Percentiles rank a stretch among this genome's conserved stretches.
These are phyloP conservation scores for Rhopalosiphum nymphaeae DNA, from an alignment of 2,888 invertebrate genomes.

Conservation along the genomic window DNA sequence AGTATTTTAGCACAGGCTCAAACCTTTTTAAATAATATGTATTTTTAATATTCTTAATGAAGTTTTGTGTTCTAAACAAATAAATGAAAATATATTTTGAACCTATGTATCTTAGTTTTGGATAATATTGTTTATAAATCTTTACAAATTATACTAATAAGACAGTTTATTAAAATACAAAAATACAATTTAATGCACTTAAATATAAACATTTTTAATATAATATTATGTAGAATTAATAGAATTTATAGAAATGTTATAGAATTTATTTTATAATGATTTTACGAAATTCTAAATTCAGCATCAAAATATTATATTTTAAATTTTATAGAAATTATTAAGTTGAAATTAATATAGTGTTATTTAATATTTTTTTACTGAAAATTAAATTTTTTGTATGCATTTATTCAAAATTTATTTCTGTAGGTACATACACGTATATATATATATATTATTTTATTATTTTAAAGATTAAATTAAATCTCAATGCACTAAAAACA, in stretches of 20 bases:
- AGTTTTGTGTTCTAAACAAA: not conserved
- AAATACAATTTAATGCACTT: not conserved
- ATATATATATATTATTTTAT: not conserved
- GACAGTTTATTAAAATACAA: not conserved
- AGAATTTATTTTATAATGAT: not conserved
- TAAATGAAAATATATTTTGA: not conserved
- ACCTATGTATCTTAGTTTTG: not conserved
- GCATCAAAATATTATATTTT: not conserved
- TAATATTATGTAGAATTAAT: not conserved
- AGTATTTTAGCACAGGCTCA: not conserved
- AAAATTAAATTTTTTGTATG: not conserved
- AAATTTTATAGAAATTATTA: not conserved
- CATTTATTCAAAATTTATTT: not conserved
- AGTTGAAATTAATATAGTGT: not conserved
- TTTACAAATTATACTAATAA: not conserved
- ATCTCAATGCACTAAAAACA: not conserved
- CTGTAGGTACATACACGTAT: not conserved
- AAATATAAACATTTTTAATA: not conserved
- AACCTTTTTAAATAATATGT: not conserved
- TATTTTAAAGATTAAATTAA: slow-evolving; percentile 21
- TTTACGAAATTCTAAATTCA: not conserved
- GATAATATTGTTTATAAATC: not conserved
- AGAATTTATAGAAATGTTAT: too few species aligned
- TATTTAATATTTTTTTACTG: not conserved
- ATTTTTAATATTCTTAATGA: not conserved